Evolutionary conservation across 2,888 invertebrate species (phyloP).

Genomic region (Seira sanloemensis): DNA sequence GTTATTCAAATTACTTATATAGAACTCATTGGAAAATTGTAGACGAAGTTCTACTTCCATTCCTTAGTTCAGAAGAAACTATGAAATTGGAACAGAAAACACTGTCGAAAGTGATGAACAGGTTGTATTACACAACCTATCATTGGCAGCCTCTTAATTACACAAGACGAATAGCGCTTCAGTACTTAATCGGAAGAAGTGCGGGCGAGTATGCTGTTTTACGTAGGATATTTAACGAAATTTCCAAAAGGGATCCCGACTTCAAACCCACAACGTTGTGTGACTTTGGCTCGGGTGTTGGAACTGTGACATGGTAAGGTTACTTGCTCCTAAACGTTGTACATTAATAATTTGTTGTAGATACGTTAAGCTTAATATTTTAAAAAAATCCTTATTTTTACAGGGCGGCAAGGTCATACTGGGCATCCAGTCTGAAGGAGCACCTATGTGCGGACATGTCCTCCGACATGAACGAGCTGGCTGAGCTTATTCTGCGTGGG

Average conservation of each 20-base stretch:
- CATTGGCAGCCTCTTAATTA: conserved; percentile 86
- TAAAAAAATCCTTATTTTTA: conserved; percentile 51
- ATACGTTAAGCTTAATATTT: not conserved
- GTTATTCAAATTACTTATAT: not conserved
- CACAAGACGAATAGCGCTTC: conserved; percentile 80
- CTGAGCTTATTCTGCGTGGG: conserved; percentile 82
- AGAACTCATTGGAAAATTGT: conserved; percentile 41
- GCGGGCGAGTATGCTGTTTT: conserved; percentile 87
- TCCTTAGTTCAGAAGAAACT: conserved; percentile 69
- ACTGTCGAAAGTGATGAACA: conserved; percentile 78
- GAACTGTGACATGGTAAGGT: conserved; percentile 89
- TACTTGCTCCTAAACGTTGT: too few species aligned
- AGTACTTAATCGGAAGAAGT: conserved; percentile 84
- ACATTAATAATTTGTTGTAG: too few species aligned
- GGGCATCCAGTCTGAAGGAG: conserved; percentile 85
- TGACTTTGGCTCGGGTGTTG: conserved; percentile 95
- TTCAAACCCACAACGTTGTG: conserved; percentile 88
- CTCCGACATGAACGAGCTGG: conserved; percentile 87
- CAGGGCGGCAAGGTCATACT: conserved; percentile 85
- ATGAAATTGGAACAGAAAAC: conserved; percentile 77
- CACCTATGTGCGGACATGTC: conserved; percentile 92
- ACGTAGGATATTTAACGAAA: conserved; percentile 84
- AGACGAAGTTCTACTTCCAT: conserved; percentile 71
- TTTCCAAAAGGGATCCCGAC: conserved; percentile 80
- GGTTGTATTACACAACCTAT: conserved; percentile 81